Base-by-base conservation (phyloP, 2,797 vertebrate genomes). In the Anniella stebbinsi region DNA sequence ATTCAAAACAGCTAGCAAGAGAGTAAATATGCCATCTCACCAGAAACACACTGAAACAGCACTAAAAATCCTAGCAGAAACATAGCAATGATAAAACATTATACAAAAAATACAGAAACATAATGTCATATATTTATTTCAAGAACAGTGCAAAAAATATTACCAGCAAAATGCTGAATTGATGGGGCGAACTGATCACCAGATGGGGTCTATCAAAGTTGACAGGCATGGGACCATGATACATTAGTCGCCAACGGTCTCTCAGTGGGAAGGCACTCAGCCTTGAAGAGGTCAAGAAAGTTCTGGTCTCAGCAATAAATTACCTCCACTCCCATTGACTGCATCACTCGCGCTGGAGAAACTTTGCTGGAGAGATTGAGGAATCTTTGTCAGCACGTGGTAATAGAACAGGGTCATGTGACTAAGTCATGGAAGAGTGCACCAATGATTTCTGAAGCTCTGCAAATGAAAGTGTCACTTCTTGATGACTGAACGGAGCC, bases 381-480 rank as follows among this genome's bases (percentile, higher is more conserved):
- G 28, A 90, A 82, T 87, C 28, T 87, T 63, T 87, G 33, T 67
- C 45, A 41, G 78, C 28, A 45, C 38, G 13, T 57, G 66, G 38
- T 38, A 87, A 73, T 82, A 82, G 63, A 76, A 81, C 66, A 73
- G 51, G 18, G 48, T 76, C 45, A 41, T 67, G 41, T 76, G 85
- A 57, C 60, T 45, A 76, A 83, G 70, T 83, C 57, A 82, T 48
- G 70, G 69, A 77, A 57, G 66, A 89, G 78, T 38, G 86, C 77
- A 45, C 25, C 38, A 36, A 80, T 66, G 67, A 87, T 67, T 87
- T 87, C 78, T 86, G 70, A 90, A 87, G 78, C 41, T 66, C 33
- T 82, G 66, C n/a, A 94, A 83, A 51, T 87, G 84, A 66, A 89
- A 87, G 70, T 75, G 57, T 82, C 78, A 67, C 28, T 67, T 67